Evolutionary conservation across 2,888 invertebrate species (phyloP), one percentile per base, ranked within the genome.

Genomic region (Ecdyonurus torrentis): DNA sequence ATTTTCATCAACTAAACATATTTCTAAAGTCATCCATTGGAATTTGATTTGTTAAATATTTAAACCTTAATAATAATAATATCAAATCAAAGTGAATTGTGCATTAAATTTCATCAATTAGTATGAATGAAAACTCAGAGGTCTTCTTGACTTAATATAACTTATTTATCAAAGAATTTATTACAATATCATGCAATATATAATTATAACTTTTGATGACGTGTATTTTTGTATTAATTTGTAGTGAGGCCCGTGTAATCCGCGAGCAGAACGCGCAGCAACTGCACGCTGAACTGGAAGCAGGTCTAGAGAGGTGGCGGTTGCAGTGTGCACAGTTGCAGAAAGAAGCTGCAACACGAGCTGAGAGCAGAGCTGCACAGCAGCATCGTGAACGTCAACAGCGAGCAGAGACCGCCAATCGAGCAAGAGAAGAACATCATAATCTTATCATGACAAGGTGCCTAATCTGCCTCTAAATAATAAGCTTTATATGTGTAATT

Each of bases 271-370:
- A 71, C 60, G 74, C 72, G 1, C 70, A 70, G 61, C 67, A 69
- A 58, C 67, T 73, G 59, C 74, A 74, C 58, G 67, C 71, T 52
- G 73, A 74, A 63, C 66, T 75, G 24, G 71, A 73, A 23, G 67
- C 69, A 53, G 74, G 74, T 15, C 69, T 74, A 62, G 72, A 74
- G 61, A 71, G 71, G 63, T 75, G 75, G 74, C 73, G 74, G 64
- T 72, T 72, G 52, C 72, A 72, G 63, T 73, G 74, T 2, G 65
- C 72, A 59, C 66, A 71, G 25, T 69, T 74, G 23, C 73, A 74
- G 59, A 67, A 72, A 66, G 69, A 70, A 63, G 71, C 74, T 19
- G 70, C 72, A 61, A 68, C 70, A 50, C 63, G 72, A 62, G 74
- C 75, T 1, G 70, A 69, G 58, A 68, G 70, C 52, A 73, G 72